A percentile compares a stretch with the other conserved stretches of the same genome.
These are phyloP conservation scores for Papilio glaucus DNA, from an alignment of 1,140 invertebrate genomes.

Conservation along the genomic window DNA sequence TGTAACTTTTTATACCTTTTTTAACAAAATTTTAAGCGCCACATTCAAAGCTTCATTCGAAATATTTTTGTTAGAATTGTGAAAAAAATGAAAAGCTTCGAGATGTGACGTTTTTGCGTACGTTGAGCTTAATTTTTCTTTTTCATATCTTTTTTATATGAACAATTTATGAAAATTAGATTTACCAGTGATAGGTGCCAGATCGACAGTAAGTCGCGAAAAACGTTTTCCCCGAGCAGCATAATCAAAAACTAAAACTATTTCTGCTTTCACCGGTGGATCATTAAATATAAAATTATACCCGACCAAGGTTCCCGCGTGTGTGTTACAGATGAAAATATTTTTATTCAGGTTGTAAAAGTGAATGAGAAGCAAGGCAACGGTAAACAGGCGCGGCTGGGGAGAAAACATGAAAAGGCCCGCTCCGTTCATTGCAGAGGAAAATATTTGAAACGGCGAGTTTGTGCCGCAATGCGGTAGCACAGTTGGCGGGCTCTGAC, in stretches of 20 bases:
- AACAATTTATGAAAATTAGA: too few relatives aligned
- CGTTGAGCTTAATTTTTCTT: background rate
- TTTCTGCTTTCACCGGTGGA: background rate
- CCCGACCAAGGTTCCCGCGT: background rate
- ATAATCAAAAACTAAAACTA: too few relatives aligned
- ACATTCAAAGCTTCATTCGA: too few relatives aligned
- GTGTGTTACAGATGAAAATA: background rate
- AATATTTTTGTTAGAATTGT: too few relatives aligned
- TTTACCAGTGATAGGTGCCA: too few relatives aligned
- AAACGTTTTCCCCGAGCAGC: too few relatives aligned
- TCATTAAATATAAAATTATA: slow-evolving; percentile 12
- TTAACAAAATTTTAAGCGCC: too few relatives aligned
- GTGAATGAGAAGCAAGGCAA: background rate
- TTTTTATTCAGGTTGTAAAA: background rate
- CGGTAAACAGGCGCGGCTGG: slow-evolving; percentile 3
- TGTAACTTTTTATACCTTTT: too few relatives aligned
- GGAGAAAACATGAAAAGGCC: background rate
- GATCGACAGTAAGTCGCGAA: too few relatives aligned
- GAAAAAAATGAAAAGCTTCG: too few relatives aligned
- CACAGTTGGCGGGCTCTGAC: slow-evolving; percentile 12
- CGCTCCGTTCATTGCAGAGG: background rate
- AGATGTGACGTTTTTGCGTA: too few relatives aligned
- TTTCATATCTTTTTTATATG: background rate
- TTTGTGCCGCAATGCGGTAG: slow-evolving; percentile 19
- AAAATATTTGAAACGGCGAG: slow-evolving; percentile 10